phyloP scores from a whole-genome alignment of 1,140 invertebrate species.

The Drosophila tropicalis region DNA sequence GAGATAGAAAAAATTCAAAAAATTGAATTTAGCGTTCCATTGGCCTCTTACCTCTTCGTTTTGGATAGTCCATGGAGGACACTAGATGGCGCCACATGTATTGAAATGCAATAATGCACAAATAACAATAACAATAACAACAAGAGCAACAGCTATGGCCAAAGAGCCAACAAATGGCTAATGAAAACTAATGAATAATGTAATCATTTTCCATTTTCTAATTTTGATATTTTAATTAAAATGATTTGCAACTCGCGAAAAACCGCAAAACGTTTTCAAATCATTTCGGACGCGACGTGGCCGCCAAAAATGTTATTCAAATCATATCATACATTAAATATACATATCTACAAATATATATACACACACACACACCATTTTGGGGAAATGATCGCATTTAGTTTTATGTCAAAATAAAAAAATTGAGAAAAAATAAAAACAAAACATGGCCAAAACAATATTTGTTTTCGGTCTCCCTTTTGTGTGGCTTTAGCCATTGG shows the following conservation, averaged over 20 bases:
- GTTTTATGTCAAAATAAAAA: slow-evolving; percentile 34
- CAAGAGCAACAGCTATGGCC: not conserved
- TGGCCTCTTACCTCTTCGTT: slow-evolving; percentile 18
- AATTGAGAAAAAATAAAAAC: slow-evolving; percentile 68
- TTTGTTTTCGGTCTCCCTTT: slow-evolving; percentile 70
- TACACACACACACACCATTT: slow-evolving; percentile 43
- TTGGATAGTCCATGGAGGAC: slow-evolving; percentile 6
- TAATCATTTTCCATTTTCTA: slow-evolving; percentile 83
- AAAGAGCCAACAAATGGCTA: slow-evolving; percentile 70
- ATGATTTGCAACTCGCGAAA: slow-evolving; percentile 83
- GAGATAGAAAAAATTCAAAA: not conserved
- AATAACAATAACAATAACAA: not conserved
- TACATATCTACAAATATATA: slow-evolving; percentile 3
- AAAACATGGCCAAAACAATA: slow-evolving; percentile 71
- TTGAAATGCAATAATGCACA: slow-evolving; percentile 32
- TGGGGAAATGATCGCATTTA: slow-evolving; percentile 79
- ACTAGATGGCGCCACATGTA: slow-evolving; percentile 66
- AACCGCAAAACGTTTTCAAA: slow-evolving; percentile 83
- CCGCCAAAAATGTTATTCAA: slow-evolving; percentile 62
- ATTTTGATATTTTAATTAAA: slow-evolving; percentile 84
- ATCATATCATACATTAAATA: slow-evolving; percentile 75
- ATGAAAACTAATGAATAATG: slow-evolving; percentile 83
- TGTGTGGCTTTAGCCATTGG: slow-evolving; percentile 59
- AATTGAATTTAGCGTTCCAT: slow-evolving; percentile 14
- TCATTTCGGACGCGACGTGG: slow-evolving; percentile 56